Percentiles rank a stretch among this genome's conserved stretches.
phyloP scores from a whole-genome alignment of 2,888 invertebrate species.

The Cephus rjabovi region DNA sequence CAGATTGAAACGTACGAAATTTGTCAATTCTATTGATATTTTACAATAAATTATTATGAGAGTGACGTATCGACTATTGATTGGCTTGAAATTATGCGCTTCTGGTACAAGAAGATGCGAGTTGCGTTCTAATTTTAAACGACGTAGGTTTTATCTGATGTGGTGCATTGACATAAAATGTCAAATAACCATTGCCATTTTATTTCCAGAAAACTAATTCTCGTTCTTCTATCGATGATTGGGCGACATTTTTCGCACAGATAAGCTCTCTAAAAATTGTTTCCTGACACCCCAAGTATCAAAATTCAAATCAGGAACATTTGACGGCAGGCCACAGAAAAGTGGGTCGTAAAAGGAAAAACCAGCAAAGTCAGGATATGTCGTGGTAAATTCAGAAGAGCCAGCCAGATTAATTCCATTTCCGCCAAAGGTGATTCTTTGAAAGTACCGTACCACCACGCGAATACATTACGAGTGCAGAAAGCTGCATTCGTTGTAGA shows the following conservation, averaged over 20 bases:
- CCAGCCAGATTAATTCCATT: background rate
- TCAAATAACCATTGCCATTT: background rate
- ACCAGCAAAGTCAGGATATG: background rate
- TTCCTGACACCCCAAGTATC: background rate
- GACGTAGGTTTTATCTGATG: background rate
- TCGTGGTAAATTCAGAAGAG: background rate
- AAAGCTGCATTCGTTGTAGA: conserved; percentile 35
- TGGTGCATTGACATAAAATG: too few species aligned
- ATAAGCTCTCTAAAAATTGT: background rate
- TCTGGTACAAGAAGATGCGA: too few species aligned
- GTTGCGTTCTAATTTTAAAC: background rate
- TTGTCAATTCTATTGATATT: too few species aligned
- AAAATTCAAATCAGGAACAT: background rate
- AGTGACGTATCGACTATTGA: too few species aligned
- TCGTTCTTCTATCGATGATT: background rate
- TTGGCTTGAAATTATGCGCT: too few species aligned
- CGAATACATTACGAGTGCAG: conserved; percentile 41
- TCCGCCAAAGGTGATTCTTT: background rate
- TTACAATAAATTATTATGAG: too few species aligned
- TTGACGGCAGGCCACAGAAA: background rate
- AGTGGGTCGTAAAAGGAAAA: background rate
- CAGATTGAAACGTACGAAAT: too few species aligned
- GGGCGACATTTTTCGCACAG: background rate
- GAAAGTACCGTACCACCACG: conserved; percentile 5
- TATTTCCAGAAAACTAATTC: background rate